Percentiles rank a stretch among this genome's conserved stretches.
phyloP scores from a whole-genome alignment of 2,113 vertebrate species.

The Upupa epops region DNA sequence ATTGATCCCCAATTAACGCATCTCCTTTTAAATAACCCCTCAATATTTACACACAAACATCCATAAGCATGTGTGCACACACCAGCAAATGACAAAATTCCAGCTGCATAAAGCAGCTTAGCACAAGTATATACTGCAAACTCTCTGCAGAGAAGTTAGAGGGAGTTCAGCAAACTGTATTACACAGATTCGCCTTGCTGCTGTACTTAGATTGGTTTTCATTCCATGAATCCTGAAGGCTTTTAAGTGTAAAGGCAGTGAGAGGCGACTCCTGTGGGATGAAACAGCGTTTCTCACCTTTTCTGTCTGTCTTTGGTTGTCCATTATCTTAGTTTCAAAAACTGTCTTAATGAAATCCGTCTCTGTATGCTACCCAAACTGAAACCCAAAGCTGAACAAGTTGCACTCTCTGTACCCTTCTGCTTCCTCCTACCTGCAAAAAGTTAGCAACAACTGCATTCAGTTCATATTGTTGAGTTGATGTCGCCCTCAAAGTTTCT shows the following conservation, averaged over 20 bases:
- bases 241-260: background rate
- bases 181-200: background rate
- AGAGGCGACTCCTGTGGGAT: background rate
- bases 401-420: background rate
- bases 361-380: too few species aligned
- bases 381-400: background rate
- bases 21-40: background rate
- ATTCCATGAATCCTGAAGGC: background rate
- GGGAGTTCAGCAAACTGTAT: background rate
- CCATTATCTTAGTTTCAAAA: background rate
- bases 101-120: background rate
- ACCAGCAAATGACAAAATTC: background rate
- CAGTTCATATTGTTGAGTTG: background rate
- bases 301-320: background rate
- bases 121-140: background rate
- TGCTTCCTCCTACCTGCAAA: background rate
- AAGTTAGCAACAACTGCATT: background rate
- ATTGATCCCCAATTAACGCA: background rate
- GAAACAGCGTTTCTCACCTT: background rate
- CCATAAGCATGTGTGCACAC: background rate
- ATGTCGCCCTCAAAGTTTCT: background rate
- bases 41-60: conserved; percentile 16
- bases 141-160: background rate
- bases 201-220: background rate
- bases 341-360: too few species aligned